These are phyloP conservation scores for Sinella curviseta DNA, from an alignment of 1,140 invertebrate genomes.

Conservation along the genomic window DNA sequence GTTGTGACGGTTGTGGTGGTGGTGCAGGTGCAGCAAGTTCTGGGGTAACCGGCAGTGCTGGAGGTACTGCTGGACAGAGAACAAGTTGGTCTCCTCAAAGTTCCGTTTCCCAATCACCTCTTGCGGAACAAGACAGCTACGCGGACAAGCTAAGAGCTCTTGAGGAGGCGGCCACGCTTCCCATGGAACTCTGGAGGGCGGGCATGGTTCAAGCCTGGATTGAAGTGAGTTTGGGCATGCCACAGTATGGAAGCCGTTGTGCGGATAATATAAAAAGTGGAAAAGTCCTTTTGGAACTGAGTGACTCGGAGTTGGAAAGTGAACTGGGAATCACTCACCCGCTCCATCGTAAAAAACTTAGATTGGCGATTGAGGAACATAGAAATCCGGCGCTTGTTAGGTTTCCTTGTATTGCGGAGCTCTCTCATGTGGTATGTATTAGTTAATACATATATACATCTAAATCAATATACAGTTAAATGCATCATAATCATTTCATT, in stretches of 20 bases:
- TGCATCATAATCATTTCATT: conserved; percentile 80
- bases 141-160: conserved; percentile 77
- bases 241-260: conserved; percentile 83
- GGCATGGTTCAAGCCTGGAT: conserved; percentile 90
- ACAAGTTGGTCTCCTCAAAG: conserved; percentile 51
- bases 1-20: too few relatives aligned
- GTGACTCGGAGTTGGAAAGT: conserved; percentile 81
- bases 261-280: conserved; percentile 92
- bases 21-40: background rate
- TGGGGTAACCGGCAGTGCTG: conserved; percentile 31
- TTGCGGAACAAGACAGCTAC: conserved; percentile 76
- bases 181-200: conserved; percentile 89
- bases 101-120: conserved; percentile 66
- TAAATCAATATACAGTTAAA: too few relatives aligned
- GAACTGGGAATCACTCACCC: conserved; percentile 84
- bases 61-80: conserved; percentile 37
- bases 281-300: conserved; percentile 86
- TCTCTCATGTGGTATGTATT: conserved; percentile 86
- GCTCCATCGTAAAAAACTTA: conserved; percentile 86
- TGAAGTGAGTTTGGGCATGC: conserved; percentile 89
- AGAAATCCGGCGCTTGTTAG: conserved; percentile 78
- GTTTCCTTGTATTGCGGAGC: conserved; percentile 79
- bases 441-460: too few relatives aligned
- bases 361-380: conserved; percentile 91
- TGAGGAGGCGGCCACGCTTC: conserved; percentile 79